A percentile compares a stretch with the other conserved stretches of the same genome.
Evolutionary conservation across 2,888 invertebrate genomes (phyloP).

Genomic region (Drosophila pseudotakahashii): DNA sequence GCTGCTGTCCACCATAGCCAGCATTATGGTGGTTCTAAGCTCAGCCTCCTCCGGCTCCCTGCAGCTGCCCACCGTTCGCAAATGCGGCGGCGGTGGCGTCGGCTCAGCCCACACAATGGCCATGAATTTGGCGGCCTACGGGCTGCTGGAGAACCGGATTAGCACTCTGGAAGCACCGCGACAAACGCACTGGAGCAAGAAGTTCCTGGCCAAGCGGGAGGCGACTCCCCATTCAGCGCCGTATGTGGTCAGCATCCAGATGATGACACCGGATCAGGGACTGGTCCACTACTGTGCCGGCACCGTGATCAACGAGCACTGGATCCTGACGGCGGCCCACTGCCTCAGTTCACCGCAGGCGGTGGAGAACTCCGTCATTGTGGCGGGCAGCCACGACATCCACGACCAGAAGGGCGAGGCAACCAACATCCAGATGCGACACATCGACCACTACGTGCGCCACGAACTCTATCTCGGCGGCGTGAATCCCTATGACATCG

Average conservation of each 20-base stretch:
- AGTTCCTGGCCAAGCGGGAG: conserved; percentile 81
- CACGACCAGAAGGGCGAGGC: conserved; percentile 66
- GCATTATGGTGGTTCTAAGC: conserved; percentile 77
- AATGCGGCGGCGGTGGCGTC: conserved; percentile 44
- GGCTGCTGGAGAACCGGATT: conserved; percentile 73
- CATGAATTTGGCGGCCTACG: conserved; percentile 59
- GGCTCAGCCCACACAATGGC: conserved; percentile 56
- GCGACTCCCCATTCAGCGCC: conserved; percentile 82
- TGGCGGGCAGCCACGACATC: conserved; percentile 82
- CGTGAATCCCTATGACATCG: conserved; percentile 82
- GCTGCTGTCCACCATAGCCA: conserved; percentile 70
- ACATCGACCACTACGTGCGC: conserved; percentile 78
- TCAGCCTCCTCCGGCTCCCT: conserved; percentile 62
- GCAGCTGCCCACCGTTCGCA: conserved; percentile 56
- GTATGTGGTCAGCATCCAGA: conserved; percentile 82
- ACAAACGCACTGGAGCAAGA: conserved; percentile 74
- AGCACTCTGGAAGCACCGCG: conserved; percentile 59
- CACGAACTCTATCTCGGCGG: conserved; percentile 82
- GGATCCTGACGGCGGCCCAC: conserved; percentile 83
- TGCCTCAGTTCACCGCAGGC: conserved; percentile 74
- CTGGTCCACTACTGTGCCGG: conserved; percentile 83
- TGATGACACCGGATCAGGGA: conserved; percentile 72
- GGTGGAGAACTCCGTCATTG: conserved; percentile 78
- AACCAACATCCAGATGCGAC: conserved; percentile 72
- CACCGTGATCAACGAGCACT: conserved; percentile 82